A percentile compares a stretch with the other conserved stretches of the same genome.
phyloP scores from a whole-genome alignment of 2,888 invertebrate species.

The Drosophila anceps region DNA sequence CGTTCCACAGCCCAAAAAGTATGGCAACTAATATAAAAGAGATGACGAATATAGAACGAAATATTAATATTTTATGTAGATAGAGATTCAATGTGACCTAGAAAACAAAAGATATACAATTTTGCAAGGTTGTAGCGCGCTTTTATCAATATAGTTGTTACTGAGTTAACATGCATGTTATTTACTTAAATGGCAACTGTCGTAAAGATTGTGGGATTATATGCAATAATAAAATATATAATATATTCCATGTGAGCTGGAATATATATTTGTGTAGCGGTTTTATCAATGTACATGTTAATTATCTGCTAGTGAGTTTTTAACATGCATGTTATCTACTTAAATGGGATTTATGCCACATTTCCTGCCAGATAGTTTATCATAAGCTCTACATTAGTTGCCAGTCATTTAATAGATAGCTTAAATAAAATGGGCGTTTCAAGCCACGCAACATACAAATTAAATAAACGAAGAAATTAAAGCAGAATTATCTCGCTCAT shows the following conservation, averaged over 20 bases:
- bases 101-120: not conserved
- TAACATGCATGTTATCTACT: conserved; percentile 13
- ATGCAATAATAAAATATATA: not conserved
- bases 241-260: not conserved
- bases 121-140: not conserved
- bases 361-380: conserved; percentile 9
- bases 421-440: conserved; percentile 18
- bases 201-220: not conserved
- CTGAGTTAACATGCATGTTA: too few relatives aligned
- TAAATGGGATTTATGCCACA: conserved; percentile 2
- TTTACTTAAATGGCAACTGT: too few relatives aligned
- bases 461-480: not conserved
- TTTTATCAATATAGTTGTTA: not conserved
- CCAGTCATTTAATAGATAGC: not conserved
- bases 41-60: not conserved
- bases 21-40: conserved; percentile 90
- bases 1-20: conserved; percentile 92
- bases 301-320: too few relatives aligned
- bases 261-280: not conserved
- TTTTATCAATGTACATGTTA: not conserved
- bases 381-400: conserved; percentile 5
- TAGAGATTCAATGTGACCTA: not conserved
- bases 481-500: conserved; percentile 16
- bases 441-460: not conserved
- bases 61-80: not conserved